These are phyloP conservation scores for Phalacrocorax pelagicus DNA, from an alignment of 2,113 vertebrate genomes.

Conservation along the genomic window DNA sequence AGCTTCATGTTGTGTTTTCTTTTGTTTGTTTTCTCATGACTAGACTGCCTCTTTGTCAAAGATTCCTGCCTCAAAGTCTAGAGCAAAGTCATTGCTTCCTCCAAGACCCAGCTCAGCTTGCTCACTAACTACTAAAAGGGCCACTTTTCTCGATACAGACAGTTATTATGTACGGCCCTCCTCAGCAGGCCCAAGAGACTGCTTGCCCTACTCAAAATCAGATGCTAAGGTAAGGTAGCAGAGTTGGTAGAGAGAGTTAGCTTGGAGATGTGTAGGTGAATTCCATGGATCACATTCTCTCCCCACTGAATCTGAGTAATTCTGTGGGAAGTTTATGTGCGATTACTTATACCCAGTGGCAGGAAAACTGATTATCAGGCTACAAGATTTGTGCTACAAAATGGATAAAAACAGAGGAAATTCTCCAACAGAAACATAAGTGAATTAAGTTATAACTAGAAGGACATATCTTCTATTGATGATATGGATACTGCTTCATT, in stretches of 20 bases:
- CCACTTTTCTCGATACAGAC: slow-evolving; percentile 76
- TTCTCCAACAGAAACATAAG: background rate
- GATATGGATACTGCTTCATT: background rate
- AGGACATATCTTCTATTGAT: background rate
- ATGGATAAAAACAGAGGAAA: background rate
- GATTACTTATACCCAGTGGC: background rate
- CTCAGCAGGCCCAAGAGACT: slow-evolving; percentile 75
- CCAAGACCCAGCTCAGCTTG: slow-evolving; percentile 82
- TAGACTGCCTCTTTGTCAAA: slow-evolving; percentile 88
- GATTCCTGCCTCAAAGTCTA: slow-evolving; percentile 87
- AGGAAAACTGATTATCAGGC: background rate
- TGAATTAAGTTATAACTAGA: background rate
- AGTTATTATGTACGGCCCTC: slow-evolving; percentile 76
- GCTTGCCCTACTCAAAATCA: slow-evolving; percentile 73
- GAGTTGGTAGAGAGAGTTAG: slow-evolving; percentile 16
- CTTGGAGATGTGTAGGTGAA: background rate
- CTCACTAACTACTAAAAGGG: slow-evolving; percentile 76
- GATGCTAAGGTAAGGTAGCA: slow-evolving; percentile 82
- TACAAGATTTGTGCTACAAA: background rate
- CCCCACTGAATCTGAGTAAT: background rate
- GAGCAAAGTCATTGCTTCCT: slow-evolving; percentile 74
- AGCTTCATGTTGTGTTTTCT: slow-evolving; percentile 69
- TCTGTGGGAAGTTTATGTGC: background rate
- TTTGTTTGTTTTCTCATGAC: slow-evolving; percentile 78
- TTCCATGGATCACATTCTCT: background rate